Percentiles rank a stretch among this genome's conserved stretches.
phyloP scores from a whole-genome alignment of 2,113 vertebrate genomes.

The Theropithecus gelada region DNA sequence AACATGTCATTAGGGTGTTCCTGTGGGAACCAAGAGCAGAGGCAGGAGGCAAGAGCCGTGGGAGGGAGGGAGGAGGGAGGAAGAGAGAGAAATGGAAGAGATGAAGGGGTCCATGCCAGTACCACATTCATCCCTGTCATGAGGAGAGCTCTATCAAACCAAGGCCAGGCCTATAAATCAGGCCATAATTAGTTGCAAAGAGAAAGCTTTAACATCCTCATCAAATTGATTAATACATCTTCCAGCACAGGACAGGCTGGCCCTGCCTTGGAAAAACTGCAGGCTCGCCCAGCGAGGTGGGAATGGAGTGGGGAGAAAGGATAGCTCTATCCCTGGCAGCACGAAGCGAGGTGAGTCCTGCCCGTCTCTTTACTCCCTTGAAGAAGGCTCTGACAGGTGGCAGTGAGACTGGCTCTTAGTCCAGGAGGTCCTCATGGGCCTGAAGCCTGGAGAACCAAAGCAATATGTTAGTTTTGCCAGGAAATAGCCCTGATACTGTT shows the following conservation, averaged over 20 bases:
- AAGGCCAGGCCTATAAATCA: conserved; percentile 87
- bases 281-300: conserved; percentile 57
- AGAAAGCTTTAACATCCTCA: conserved; percentile 88
- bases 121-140: conserved; percentile 84
- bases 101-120: conserved; percentile 80
- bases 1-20: conserved; percentile 81
- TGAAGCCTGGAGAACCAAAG: background rate
- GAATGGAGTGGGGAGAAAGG: conserved; percentile 48
- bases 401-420: background rate
- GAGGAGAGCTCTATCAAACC: conserved; percentile 83
- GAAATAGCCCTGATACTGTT: background rate
- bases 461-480: background rate
- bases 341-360: background rate
- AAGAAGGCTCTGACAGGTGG: background rate
- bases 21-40: conserved; percentile 79
- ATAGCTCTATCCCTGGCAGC: background rate
- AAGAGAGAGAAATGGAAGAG: conserved; percentile 74
- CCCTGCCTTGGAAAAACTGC: conserved; percentile 78
- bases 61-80: conserved; percentile 53
- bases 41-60: conserved; percentile 46
- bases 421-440: background rate
- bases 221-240: conserved; percentile 88
- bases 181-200: conserved; percentile 87
- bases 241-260: conserved; percentile 80
- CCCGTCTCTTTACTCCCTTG: background rate